Percentiles rank a stretch among this genome's conserved stretches.
Conservation (phyloP, 2,797 vertebrate species). For the Tauraco hartlaubi region DNA sequence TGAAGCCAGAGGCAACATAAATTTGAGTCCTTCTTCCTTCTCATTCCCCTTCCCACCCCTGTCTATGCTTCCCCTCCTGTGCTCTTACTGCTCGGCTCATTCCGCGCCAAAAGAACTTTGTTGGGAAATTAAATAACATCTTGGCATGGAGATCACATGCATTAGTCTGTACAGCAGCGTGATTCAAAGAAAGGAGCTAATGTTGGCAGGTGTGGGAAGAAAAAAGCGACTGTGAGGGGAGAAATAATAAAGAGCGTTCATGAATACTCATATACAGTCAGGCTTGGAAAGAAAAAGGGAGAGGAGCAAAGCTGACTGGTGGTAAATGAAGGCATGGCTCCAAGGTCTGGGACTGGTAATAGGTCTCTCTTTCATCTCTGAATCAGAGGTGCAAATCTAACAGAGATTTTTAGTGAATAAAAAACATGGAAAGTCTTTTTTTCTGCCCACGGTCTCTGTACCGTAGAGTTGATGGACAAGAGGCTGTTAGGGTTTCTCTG, state of each 20-base stretch:
- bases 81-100: neutral
- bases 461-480: neutral
- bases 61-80: conserved; percentile 3
- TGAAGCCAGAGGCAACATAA: neutral
- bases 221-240: conserved; percentile 67
- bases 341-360: neutral
- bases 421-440: neutral
- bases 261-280: conserved; percentile 35
- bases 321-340: conserved; percentile 44
- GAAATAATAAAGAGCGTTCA: conserved; percentile 42
- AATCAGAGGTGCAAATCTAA: neutral
- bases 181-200: conserved; percentile 61
- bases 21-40: neutral
- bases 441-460: neutral
- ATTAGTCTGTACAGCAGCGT: conserved; percentile 42
- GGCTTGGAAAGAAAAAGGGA: neutral
- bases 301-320: conserved; percentile 33
- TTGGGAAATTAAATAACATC: conserved; percentile 2
- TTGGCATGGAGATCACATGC: conserved; percentile 64
- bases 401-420: neutral
- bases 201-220: conserved; percentile 73
- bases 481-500: neutral
- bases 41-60: neutral
- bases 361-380: neutral
- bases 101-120: conserved; percentile 27